Percentiles rank a stretch among this genome's conserved stretches.
Conservation (phyloP, 2,797 vertebrate genomes). For the Heliangelus exortis region DNA sequence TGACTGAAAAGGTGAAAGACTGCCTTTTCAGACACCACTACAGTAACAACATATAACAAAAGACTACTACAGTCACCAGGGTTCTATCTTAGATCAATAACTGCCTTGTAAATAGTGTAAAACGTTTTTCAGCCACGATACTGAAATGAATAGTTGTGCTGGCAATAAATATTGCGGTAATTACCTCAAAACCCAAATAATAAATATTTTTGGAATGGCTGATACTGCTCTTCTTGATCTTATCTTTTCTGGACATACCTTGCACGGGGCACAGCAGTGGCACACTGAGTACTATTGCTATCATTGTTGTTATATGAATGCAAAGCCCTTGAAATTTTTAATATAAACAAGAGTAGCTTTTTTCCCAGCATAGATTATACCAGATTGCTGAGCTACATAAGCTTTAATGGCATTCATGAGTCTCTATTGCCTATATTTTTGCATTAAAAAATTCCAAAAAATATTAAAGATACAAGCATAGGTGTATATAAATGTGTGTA, state of each 20-base stretch:
- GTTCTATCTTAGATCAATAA: not conserved
- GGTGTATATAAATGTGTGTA: too few species aligned
- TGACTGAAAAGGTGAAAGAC: not conserved
- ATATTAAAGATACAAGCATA: too few species aligned
- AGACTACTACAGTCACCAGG: not conserved
- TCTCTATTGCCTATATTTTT: not conserved
- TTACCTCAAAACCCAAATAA: not conserved
- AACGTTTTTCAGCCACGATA: not conserved
- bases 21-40: not conserved
- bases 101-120: not conserved
- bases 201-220: not conserved
- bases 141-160: not conserved
- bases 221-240: not conserved
- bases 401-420: not conserved
- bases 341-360: not conserved
- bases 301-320: not conserved
- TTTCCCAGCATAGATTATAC: not conserved
- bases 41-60: not conserved
- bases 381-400: not conserved
- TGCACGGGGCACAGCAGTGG: not conserved
- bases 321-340: not conserved
- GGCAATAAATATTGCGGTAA: not conserved
- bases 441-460: not conserved
- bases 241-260: not conserved
- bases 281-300: not conserved